phyloP scores from a whole-genome alignment of 1,140 invertebrate species.

The Drosophila tani region DNA sequence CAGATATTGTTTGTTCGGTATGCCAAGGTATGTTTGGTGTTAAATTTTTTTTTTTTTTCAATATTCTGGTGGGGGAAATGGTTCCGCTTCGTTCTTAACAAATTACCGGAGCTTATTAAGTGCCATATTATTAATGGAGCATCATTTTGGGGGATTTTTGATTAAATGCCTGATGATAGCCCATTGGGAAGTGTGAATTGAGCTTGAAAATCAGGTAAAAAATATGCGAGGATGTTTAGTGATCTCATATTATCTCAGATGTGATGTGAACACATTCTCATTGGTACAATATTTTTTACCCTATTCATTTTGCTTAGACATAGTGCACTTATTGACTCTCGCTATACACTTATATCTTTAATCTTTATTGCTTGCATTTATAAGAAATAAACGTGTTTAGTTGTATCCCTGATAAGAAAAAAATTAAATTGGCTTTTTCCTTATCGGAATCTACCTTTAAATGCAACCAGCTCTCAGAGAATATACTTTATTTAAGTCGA shows the following conservation, averaged over 20 bases:
- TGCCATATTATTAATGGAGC: slow-evolving; percentile 68
- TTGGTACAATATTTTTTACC: not conserved
- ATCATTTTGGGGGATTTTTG: slow-evolving; percentile 36
- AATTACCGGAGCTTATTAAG: slow-evolving; percentile 70
- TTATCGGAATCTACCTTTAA: slow-evolving; percentile 3
- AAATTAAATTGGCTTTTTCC: no score
- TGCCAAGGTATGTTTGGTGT: slow-evolving; percentile 64
- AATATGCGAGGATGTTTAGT: not conserved
- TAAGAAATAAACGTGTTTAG: no score
- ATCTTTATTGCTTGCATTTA: no score
- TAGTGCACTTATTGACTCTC: not conserved
- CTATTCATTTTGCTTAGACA: not conserved
- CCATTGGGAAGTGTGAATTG: slow-evolving; percentile 28
- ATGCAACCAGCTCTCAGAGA: slow-evolving; percentile 7
- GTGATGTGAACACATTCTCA: no score
- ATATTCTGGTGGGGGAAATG: slow-evolving; percentile 21
- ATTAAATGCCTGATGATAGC: slow-evolving; percentile 60
- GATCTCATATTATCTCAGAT: not conserved
- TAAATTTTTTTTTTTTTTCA: slow-evolving; percentile 1
- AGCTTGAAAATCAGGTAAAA: not conserved
- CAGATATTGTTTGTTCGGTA: slow-evolving; percentile 71
- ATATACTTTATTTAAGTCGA: slow-evolving; percentile 1
- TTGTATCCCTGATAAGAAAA: no score
- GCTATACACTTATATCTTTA: not conserved
- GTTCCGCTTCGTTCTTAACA: slow-evolving; percentile 65